Percentiles rank a stretch among this genome's conserved stretches.
Evolutionary conservation across 2,797 vertebrate species (phyloP).

Genomic region (Anolis apletophallus): DNA sequence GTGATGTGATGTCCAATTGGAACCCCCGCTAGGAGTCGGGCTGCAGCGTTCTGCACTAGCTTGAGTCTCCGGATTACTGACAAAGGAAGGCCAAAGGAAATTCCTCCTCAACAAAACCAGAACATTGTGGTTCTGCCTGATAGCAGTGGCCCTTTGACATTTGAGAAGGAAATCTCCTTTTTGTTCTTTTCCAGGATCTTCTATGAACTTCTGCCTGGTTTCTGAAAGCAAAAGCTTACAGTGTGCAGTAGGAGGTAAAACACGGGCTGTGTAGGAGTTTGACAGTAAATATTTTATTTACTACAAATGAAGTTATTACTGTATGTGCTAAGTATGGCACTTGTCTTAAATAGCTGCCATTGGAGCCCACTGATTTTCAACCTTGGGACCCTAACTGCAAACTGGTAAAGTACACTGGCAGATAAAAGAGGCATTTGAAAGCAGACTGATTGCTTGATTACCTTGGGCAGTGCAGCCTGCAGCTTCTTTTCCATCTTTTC

Average conservation of each 20-base stretch:
- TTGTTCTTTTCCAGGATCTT: no score
- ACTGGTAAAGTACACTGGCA: not conserved
- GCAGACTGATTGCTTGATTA: not conserved
- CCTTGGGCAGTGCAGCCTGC: not conserved
- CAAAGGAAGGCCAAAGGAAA: no score
- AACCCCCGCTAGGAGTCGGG: no score
- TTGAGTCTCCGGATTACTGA: no score
- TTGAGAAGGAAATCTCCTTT: not conserved
- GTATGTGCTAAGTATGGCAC: not conserved
- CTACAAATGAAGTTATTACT: not conserved
- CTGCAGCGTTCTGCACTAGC: no score
- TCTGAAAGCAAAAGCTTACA: not conserved
- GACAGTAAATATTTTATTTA: not conserved
- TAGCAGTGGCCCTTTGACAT: no score
- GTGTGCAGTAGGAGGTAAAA: not conserved
- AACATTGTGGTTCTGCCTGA: not conserved
- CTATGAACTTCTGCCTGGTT: not conserved
- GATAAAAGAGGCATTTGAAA: not conserved
- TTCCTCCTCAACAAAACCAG: not conserved
- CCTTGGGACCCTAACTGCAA: not conserved
- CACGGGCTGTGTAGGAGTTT: not conserved
- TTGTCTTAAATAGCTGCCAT: not conserved
- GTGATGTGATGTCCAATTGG: no score
- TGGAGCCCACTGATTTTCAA: not conserved
- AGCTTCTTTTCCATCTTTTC: slow-evolving; percentile 18